phyloP scores from a whole-genome alignment of 2,888 invertebrate genomes.

The Trissolcus brochymenae region DNA sequence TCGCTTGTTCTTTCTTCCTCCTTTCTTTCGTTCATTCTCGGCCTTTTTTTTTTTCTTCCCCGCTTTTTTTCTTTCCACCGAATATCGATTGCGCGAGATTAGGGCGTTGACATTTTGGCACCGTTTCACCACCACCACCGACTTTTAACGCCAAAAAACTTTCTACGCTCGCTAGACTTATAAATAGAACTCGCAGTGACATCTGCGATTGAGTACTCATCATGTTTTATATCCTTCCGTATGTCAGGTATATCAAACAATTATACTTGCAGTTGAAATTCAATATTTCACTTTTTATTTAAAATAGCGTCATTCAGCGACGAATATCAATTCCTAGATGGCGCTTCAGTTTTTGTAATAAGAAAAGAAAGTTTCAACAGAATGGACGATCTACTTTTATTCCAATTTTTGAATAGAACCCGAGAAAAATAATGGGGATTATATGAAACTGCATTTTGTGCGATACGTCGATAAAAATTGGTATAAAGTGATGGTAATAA shows the following conservation, averaged over 20 bases:
- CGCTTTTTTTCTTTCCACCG: conserved; percentile 14
- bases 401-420: background rate
- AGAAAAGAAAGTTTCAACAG: no score
- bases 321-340: background rate
- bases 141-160: conserved; percentile 24
- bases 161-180: conserved; percentile 8
- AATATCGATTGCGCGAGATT: conserved; percentile 47
- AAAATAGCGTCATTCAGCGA: conserved; percentile 9
- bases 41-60: background rate
- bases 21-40: background rate
- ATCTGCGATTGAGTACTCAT: conserved; percentile 14
- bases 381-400: no score
- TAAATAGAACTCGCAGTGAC: conserved; percentile 33
- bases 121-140: conserved; percentile 28
- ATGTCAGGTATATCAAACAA: background rate
- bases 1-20: background rate
- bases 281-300: conserved; percentile 1
- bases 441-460: background rate
- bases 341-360: background rate
- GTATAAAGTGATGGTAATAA: no score
- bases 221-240: conserved; percentile 8
- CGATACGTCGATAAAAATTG: background rate
- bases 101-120: conserved; percentile 53
- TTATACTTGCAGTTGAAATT: no score
- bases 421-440: no score